phyloP scores from a whole-genome alignment of 2,888 invertebrate genomes.

The Mactromeris polynyma region DNA sequence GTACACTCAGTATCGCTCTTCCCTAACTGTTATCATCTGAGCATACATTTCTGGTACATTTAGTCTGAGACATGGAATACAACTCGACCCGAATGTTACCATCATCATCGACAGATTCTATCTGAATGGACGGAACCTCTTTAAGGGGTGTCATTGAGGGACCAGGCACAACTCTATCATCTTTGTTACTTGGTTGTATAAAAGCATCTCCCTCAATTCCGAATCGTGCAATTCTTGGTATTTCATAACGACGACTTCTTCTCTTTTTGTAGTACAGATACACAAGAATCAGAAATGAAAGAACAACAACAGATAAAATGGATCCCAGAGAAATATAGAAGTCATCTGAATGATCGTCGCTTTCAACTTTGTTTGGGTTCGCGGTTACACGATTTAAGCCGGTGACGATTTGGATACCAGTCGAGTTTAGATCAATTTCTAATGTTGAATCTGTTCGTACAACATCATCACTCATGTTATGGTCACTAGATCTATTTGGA shows the following conservation, averaged over 20 bases:
- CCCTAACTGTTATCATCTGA: not conserved
- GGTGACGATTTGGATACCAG: not conserved
- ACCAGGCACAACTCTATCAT: not conserved
- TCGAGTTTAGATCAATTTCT: not conserved
- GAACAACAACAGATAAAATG: constrained; percentile 34
- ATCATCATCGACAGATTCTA: constrained; percentile 53
- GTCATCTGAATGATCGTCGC: constrained; percentile 3
- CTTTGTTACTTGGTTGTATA: not conserved
- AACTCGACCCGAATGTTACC: constrained; percentile 37
- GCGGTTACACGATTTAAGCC: not conserved
- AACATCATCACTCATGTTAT: not conserved
- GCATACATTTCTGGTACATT: not conserved
- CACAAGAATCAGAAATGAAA: constrained; percentile 44
- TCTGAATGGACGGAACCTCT: constrained; percentile 59
- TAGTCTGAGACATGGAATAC: constrained; percentile 27
- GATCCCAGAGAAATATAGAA: constrained; percentile 47
- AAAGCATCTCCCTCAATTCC: not conserved
- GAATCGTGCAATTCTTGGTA: not conserved
- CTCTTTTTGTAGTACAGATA: constrained; percentile 38
- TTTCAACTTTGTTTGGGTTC: constrained; percentile 3
- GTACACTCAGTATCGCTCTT: too few species aligned
- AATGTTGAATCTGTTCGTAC: not conserved
- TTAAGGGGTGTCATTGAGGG: constrained; percentile 5
- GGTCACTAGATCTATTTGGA: not conserved
- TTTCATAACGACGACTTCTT: constrained; percentile 18